Percentiles rank a stretch among this genome's conserved stretches.
Conservation (phyloP, 1,140 invertebrate genomes). For the Rhyacophila brunnea region DNA sequence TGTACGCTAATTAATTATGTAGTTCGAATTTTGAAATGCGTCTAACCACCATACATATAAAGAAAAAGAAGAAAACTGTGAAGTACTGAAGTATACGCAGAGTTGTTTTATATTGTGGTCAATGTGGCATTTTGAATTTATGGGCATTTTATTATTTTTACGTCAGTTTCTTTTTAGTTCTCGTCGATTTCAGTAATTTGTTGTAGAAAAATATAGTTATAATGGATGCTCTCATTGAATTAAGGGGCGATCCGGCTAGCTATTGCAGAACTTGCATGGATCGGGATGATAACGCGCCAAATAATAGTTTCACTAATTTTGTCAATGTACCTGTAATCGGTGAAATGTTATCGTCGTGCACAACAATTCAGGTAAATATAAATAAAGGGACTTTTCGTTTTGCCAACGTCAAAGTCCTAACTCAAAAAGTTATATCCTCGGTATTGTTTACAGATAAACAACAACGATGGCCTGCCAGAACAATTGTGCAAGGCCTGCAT, state of each 20-base stretch:
- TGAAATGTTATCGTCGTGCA: conserved; percentile 29
- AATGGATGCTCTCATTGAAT: conserved; percentile 4
- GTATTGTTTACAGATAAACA: conserved; percentile 16
- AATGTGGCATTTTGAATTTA: conserved; percentile 18
- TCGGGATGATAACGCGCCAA: conserved; percentile 4
- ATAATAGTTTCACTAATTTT: conserved; percentile 25
- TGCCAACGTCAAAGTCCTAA: not conserved
- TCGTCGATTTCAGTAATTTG: not conserved
- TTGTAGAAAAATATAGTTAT: conserved; percentile 6
- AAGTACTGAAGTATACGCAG: not conserved
- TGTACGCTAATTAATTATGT: too few species aligned
- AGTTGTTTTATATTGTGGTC: conserved; percentile 9
- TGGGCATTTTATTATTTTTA: conserved; percentile 10
- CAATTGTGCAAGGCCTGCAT: conserved; percentile 30
- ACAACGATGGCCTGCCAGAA: conserved; percentile 25
- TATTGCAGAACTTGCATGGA: conserved; percentile 30
- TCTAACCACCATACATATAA: too few species aligned
- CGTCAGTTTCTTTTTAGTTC: not conserved
- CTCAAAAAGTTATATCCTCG: not conserved
- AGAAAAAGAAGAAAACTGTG: too few species aligned
- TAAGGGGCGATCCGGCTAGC: conserved; percentile 2
- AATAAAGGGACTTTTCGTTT: not conserved
- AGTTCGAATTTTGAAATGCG: too few species aligned
- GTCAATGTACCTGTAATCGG: conserved; percentile 18
- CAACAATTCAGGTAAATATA: conserved; percentile 16